Base-by-base conservation (phyloP, 2,888 invertebrate species). In the Drosophila melanosoma region DNA sequence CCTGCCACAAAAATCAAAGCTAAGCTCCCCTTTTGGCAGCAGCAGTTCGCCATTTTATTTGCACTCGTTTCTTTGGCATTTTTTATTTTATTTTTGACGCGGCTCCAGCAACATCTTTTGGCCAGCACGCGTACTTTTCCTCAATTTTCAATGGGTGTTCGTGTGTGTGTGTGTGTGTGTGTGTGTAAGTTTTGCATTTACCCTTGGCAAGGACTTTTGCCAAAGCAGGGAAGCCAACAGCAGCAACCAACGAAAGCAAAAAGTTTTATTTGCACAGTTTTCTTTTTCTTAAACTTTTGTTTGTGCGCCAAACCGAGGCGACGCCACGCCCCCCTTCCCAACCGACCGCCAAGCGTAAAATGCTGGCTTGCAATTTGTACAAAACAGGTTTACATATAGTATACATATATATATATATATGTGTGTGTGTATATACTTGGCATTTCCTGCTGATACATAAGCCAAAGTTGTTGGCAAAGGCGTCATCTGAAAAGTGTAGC, bases 191-290 rank as follows among this genome's bases (percentile, higher is more conserved):
- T 91, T 91, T 91, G 91, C 90, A 91, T 91, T 90, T 91, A 90
- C 90, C 90, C 90, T 91, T 90, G 90, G 91, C 90, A 90, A 91
- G 90, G 90, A 90, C 90, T 91, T 90, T 81, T 83, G 71, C 73
- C 71, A 87, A 82, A 71, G 76, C 69, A 59, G 62, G 63, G 73
- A 82, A 83, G 70, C 76, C 49, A 86, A 72, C 74, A 62, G 58
- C 51, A 66, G 54, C 53, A 63, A 42, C 40, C 60, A 76, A 36
- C 66, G 74, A 86, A 90, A 87, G 86, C 80, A 89, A 85, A 87
- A 91, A 91, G 82, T 90, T 91, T 89, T 87, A 82, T 89, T 91
- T 91, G 82, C 82, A 91, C 83, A 84, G 85, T 84, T 87, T 83
- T 87, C 83, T 87, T 87, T 87, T 76, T 79, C 81, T 83, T 79